These are phyloP conservation scores for Potamarius usumacintae DNA, from an alignment of 2,113 vertebrate genomes.

Conservation along the genomic window DNA sequence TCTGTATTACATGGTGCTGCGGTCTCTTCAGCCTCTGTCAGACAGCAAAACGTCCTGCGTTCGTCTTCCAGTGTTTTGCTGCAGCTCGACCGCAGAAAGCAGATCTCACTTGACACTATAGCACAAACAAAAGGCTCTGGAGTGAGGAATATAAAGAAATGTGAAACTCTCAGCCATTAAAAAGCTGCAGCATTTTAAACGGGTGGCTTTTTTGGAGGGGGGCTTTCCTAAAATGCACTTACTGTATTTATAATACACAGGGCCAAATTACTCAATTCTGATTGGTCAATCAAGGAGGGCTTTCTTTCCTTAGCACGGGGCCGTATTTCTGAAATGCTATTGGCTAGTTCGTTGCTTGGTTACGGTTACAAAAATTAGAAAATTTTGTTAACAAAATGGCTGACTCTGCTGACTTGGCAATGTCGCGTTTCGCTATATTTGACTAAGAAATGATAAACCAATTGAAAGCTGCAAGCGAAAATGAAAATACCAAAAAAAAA, in stretches of 20 bases:
- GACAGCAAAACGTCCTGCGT: constrained; percentile 9
- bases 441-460: too few species aligned
- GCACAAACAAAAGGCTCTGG: not conserved
- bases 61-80: constrained; percentile 7
- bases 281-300: too few species aligned
- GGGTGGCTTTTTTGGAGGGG: constrained; percentile 16
- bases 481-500: too few species aligned
- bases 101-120: not conserved
- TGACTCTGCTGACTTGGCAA: too few species aligned
- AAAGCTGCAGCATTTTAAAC: constrained; percentile 16
- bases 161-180: constrained; percentile 22
- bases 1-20: not conserved
- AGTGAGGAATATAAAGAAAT: constrained; percentile 12
- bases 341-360: too few species aligned
- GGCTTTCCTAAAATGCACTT: constrained; percentile 41
- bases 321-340: too few species aligned
- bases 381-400: too few species aligned
- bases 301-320: too few species aligned
- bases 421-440: too few species aligned
- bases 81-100: not conserved
- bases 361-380: too few species aligned
- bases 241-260: constrained; percentile 40
- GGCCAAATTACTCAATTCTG: too few species aligned
- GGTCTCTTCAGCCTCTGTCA: constrained; percentile 19
- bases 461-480: too few species aligned